Percentiles rank a stretch among this genome's conserved stretches.
These are phyloP conservation scores for Neelides folsomi DNA, from an alignment of 2,888 invertebrate genomes.

Conservation along the genomic window DNA sequence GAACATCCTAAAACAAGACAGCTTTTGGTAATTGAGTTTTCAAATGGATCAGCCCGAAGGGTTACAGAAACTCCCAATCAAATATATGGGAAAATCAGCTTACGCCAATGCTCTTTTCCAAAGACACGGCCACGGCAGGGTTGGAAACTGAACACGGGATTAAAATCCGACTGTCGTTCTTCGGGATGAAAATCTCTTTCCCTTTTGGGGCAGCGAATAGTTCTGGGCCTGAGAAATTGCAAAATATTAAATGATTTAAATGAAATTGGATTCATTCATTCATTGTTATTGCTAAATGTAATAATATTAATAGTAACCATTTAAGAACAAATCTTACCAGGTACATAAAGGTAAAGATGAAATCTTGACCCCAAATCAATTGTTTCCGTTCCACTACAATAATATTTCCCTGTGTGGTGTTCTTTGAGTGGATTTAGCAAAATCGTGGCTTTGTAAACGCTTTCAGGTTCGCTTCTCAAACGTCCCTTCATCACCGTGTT, in stretches of 20 bases:
- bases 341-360: constrained; percentile 29
- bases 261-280: neutral
- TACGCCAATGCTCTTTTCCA: constrained; percentile 24
- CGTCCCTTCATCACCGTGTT: constrained; percentile 15
- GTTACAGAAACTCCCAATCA: neutral
- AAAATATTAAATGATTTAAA: constrained; percentile 2
- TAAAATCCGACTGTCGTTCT: constrained; percentile 17
- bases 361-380: constrained; percentile 16
- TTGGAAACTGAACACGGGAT: constrained; percentile 29
- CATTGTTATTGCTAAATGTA: neutral
- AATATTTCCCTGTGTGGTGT: constrained; percentile 29
- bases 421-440: constrained; percentile 24
- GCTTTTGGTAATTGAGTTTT: neutral
- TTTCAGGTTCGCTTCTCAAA: constrained; percentile 6
- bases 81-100: neutral
- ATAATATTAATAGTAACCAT: too few species aligned
- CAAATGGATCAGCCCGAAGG: neutral
- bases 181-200: constrained; percentile 18
- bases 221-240: constrained; percentile 15
- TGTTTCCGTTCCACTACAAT: constrained; percentile 20
- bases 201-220: constrained; percentile 21
- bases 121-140: constrained; percentile 19
- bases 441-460: constrained; percentile 16
- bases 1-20: constrained; percentile 12
- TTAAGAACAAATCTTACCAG: constrained; percentile 22